phyloP scores from a whole-genome alignment of 2,113 vertebrate species.

The Oncorhynchus mykiss region DNA sequence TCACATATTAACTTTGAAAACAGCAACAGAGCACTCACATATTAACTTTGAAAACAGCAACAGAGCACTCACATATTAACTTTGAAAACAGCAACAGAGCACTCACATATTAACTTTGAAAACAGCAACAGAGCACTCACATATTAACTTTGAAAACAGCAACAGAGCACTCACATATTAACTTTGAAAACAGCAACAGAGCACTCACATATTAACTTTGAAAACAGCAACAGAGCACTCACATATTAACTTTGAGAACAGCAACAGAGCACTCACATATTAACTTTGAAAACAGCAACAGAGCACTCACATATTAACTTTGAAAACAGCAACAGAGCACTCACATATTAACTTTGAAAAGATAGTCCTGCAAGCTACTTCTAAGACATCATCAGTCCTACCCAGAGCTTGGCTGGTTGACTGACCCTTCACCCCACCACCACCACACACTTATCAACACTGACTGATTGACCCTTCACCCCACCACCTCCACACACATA shows the following conservation, averaged over 20 bases:
- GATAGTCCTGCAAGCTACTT: neutral
- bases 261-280: neutral
- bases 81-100: neutral
- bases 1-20: neutral
- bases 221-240: neutral
- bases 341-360: neutral
- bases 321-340: neutral
- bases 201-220: neutral
- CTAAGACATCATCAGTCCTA: neutral
- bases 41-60: neutral
- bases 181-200: neutral
- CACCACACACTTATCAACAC: too few species aligned
- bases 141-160: neutral
- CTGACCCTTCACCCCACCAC: neutral
- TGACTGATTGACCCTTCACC: too few species aligned
- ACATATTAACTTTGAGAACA: neutral
- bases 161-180: neutral
- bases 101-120: neutral
- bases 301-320: too few species aligned
- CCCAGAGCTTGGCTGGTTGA: neutral
- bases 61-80: neutral
- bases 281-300: neutral
- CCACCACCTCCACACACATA: too few species aligned
- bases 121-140: neutral
- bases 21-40: neutral